Evolutionary conservation across 1,140 invertebrate species (phyloP).

Genomic region (Helicoverpa armigera): DNA sequence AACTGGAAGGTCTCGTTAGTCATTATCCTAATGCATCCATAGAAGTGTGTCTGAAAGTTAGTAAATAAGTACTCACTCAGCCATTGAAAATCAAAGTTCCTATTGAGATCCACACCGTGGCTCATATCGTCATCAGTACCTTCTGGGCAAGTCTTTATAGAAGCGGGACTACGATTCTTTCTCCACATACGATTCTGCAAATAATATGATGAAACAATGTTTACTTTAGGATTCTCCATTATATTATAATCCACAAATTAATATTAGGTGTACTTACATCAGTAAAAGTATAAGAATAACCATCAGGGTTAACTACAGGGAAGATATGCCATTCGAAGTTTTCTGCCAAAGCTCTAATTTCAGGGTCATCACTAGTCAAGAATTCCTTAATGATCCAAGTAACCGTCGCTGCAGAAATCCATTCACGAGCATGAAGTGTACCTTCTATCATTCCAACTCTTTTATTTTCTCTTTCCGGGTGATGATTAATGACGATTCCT

Average conservation of each 20-base stretch:
- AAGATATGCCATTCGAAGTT: constrained; percentile 89
- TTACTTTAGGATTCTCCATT: too few relatives aligned
- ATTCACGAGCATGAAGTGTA: constrained; percentile 92
- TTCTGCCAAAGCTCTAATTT: constrained; percentile 86
- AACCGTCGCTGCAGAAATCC: constrained; percentile 91
- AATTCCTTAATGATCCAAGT: constrained; percentile 91
- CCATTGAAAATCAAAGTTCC: constrained; percentile 91
- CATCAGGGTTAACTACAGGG: constrained; percentile 90
- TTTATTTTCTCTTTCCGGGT: constrained; percentile 61
- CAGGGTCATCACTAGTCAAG: constrained; percentile 85
- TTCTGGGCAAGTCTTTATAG: constrained; percentile 64
- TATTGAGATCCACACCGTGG: constrained; percentile 90
- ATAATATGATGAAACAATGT: not conserved
- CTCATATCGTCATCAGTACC: constrained; percentile 72
- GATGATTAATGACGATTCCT: constrained; percentile 89
- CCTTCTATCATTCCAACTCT: constrained; percentile 85
- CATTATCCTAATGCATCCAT: too few relatives aligned
- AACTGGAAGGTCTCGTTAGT: too few relatives aligned
- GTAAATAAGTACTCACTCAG: constrained; percentile 78
- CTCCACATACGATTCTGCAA: constrained; percentile 91
- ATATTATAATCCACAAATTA: too few relatives aligned
- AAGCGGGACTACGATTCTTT: constrained; percentile 87
- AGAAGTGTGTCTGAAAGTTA: too few relatives aligned
- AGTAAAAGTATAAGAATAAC: constrained; percentile 89
- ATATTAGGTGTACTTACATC: constrained; percentile 78